These are phyloP conservation scores for Hofmannophila pseudospretella DNA, from an alignment of 2,888 invertebrate species.

Conservation along the genomic window DNA sequence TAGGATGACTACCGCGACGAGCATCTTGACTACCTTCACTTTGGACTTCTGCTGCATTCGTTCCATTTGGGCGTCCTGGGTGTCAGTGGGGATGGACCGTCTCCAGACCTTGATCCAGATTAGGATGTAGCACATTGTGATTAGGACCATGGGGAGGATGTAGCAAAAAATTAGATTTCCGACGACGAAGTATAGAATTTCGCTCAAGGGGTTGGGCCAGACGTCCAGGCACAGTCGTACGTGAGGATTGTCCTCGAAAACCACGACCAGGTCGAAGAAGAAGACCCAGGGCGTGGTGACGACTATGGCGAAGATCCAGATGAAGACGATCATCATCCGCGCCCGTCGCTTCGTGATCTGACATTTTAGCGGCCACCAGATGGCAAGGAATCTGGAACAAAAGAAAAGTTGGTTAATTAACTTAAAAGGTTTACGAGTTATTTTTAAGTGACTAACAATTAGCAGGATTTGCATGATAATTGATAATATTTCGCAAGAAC, in stretches of 20 bases:
- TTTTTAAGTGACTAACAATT: too few relatives aligned
- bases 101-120: conserved; percentile 95
- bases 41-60: conserved; percentile 96
- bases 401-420: conserved; percentile 17
- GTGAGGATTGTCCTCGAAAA: conserved; percentile 85
- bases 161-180: conserved; percentile 94
- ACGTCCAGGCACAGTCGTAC: conserved; percentile 87
- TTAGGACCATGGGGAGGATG: conserved; percentile 92
- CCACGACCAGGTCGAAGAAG: conserved; percentile 89
- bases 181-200: conserved; percentile 90
- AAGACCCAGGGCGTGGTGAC: conserved; percentile 94
- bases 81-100: conserved; percentile 92
- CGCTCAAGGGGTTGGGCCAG: conserved; percentile 91
- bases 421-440: too few relatives aligned
- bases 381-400: conserved; percentile 93
- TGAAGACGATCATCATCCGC: conserved; percentile 90
- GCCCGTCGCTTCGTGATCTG: conserved; percentile 94
- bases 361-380: conserved; percentile 95
- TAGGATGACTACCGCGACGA: conserved; percentile 94
- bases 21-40: conserved; percentile 96
- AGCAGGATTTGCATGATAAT: too few relatives aligned
- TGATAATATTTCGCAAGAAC: too few relatives aligned
- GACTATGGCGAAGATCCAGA: conserved; percentile 92
- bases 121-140: conserved; percentile 93
- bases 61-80: conserved; percentile 94